Evolutionary conservation across 2,888 invertebrate genomes (phyloP).

Genomic region (Catocala nupta): DNA sequence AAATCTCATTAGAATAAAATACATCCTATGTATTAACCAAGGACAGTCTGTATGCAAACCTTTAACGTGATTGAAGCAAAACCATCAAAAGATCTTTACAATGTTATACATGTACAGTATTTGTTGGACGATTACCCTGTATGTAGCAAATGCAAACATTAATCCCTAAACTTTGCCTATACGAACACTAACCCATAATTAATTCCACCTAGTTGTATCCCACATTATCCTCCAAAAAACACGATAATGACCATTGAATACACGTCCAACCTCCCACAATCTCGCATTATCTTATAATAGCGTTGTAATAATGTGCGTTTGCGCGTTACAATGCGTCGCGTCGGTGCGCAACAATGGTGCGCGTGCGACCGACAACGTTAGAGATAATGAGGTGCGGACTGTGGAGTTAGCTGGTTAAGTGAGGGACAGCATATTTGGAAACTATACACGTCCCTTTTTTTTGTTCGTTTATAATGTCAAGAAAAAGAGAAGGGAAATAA

Average conservation of each 20-base stretch:
- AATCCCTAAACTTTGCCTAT: too few relatives aligned
- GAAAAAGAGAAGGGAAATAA: background rate
- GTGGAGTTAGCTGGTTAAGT: background rate
- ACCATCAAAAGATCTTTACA: too few relatives aligned
- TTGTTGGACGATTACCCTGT: too few relatives aligned
- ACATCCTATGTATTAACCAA: too few relatives aligned
- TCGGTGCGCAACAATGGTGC: constrained; percentile 15
- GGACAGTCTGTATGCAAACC: too few relatives aligned
- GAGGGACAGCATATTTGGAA: constrained; percentile 5
- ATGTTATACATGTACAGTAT: too few relatives aligned
- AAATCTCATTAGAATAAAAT: too few relatives aligned
- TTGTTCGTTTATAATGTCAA: background rate
- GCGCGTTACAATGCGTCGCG: constrained; percentile 11
- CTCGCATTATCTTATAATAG: constrained; percentile 20
- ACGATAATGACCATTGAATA: constrained; percentile 7
- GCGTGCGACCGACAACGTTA: constrained; percentile 12
- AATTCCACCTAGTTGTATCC: background rate
- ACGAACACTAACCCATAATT: too few relatives aligned
- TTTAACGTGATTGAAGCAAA: too few relatives aligned
- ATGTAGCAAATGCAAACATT: too few relatives aligned
- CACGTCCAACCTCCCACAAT: constrained; percentile 10
- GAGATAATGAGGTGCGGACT: constrained; percentile 15
- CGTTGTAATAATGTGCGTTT: constrained; percentile 12
- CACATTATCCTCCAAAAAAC: constrained; percentile 5
- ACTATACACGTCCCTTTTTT: too few relatives aligned